Evolutionary conservation across 1,140 invertebrate genomes (phyloP), one percentile per base, ranked within the genome.

Genomic region (Luehdorfia chinensis): DNA sequence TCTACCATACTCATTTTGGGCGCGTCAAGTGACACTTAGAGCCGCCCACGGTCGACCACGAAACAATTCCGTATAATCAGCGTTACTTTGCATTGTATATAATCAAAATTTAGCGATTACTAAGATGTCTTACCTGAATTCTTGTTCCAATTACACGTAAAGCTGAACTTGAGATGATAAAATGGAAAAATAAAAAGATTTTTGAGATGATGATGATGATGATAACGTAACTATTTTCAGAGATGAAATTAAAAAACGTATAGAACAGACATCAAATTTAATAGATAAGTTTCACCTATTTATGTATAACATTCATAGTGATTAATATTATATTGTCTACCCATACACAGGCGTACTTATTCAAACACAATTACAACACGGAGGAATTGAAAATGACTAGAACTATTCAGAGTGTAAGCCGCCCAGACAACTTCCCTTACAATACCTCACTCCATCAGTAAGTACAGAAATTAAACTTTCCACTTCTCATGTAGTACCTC

Each of bases 1-100:
- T 87, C 52, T 31, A 78, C 76, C 48, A 87, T 89, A 2, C 91
- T 91, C 39, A 87, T 57, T 0, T 90, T 89, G 30, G 80, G 77
- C 7, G 87, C 88, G 4, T 78, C 73, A 47, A 94, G 56, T 0
- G 93, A 92, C 18, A 96, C 60, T 2, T 93, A 88, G 58, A 95
- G 93, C 15, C 95, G 80, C 52, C 94, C n/a, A 83, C 0, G 95
- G 94, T 21, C 93, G 79, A 0, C 92, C 92, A 0, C 94, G 88
- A 70, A 96, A 96, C 87, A 94, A 90, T 45, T 89, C 89, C 0
- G 94, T 91, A 73, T 95, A 96, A 59, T 95, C 89, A 1, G 92
- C 92, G 87, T 96, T 94, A 25, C 88, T 87, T 68, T 95, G 92
- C 81, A 94, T 92, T 45, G 90, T 91, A 92, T 94, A 56, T 4